A percentile compares a stretch with the other conserved stretches of the same genome.
Conservation (phyloP, 2,797 vertebrate species). For the Sphaeramia orbicularis region DNA sequence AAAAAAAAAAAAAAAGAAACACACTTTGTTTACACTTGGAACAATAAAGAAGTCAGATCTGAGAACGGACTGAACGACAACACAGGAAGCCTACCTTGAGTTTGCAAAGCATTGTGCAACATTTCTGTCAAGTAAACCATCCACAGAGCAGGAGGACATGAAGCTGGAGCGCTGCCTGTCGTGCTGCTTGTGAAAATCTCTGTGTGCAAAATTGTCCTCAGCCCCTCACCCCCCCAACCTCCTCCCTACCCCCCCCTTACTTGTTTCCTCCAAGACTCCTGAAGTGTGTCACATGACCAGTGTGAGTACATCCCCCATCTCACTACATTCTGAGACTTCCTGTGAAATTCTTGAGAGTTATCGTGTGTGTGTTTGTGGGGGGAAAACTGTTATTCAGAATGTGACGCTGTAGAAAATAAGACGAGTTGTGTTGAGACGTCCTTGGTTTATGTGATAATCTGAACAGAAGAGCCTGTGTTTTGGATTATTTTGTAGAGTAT, state of each 20-base stretch:
- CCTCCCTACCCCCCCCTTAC: conserved; percentile 33
- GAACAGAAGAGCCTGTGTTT: no score
- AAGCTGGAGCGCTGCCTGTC: no score
- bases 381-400: not conserved
- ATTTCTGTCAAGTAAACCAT: conserved; percentile 60
- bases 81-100: conserved; percentile 74
- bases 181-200: conserved; percentile 71
- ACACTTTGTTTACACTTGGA: not conserved
- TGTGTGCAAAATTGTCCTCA: conserved; percentile 62
- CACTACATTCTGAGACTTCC: conserved; percentile 76
- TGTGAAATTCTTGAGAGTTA: conserved; percentile 63
- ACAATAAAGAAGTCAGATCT: conserved; percentile 6
- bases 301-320: conserved; percentile 64
- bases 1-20: conserved; percentile 2
- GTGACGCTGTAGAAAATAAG: not conserved
- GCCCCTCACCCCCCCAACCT: not conserved
- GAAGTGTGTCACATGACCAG: conserved; percentile 74
- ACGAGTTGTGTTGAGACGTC: no score
- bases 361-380: conserved; percentile 1
- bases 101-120: conserved; percentile 72
- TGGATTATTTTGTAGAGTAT: no score
- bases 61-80: conserved; percentile 11
- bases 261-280: conserved; percentile 76
- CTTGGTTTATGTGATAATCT: no score
- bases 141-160: conserved; percentile 49